Conservation (phyloP, 2,113 vertebrate species). For the Promerops cafer region DNA sequence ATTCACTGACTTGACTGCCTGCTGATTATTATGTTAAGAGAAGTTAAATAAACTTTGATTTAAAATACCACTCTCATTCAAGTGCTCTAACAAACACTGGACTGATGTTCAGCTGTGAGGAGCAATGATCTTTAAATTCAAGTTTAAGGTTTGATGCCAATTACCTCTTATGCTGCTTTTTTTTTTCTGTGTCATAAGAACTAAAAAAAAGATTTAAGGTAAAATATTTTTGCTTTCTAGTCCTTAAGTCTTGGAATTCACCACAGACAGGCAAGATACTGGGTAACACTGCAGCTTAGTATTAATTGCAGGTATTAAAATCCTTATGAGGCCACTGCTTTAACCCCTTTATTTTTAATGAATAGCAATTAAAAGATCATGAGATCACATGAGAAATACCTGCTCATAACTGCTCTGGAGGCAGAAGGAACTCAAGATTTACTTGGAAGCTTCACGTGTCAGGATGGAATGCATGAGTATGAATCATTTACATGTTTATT, state of each 20-base stretch:
- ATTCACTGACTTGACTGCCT: neutral
- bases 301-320: neutral
- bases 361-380: neutral
- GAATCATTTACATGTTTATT: neutral
- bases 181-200: neutral
- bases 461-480: neutral
- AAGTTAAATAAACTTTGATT: neutral
- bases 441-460: neutral
- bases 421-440: neutral
- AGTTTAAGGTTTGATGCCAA: neutral
- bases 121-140: neutral
- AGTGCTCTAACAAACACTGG: neutral
- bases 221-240: neutral
- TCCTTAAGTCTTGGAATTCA: neutral
- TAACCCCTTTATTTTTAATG: neutral
- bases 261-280: neutral
- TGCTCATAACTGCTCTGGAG: neutral
- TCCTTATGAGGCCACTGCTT: neutral
- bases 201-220: neutral
- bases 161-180: neutral
- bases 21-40: neutral
- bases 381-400: neutral
- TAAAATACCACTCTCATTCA: neutral
- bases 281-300: neutral
- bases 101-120: neutral